Percentiles rank a stretch among this genome's conserved stretches.
Evolutionary conservation across 2,888 invertebrate genomes (phyloP).

Genomic region (Sarcophaga subvicina): DNA sequence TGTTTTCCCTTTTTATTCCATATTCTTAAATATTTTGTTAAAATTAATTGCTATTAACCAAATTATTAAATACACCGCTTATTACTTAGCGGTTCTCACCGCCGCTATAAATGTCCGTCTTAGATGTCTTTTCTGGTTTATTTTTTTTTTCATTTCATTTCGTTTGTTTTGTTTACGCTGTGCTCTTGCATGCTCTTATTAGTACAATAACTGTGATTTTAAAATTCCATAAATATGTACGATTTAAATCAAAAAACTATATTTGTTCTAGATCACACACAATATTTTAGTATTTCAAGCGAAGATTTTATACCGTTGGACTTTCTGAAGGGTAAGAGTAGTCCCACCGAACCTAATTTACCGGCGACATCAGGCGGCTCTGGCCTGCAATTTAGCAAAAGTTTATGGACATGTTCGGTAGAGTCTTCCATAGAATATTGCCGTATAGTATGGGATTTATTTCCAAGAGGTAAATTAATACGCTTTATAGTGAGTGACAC

Average conservation of each 20-base stretch:
- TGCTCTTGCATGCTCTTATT: not conserved
- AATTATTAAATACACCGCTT: no score
- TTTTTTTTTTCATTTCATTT: not conserved
- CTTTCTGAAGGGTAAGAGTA: conserved; percentile 82
- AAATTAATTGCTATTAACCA: no score
- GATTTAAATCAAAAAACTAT: conserved; percentile 95
- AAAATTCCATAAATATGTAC: conserved; percentile 73
- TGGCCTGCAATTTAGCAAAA: conserved; percentile 93
- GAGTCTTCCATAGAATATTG: conserved; percentile 98
- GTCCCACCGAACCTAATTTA: not conserved
- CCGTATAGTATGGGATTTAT: conserved; percentile 98
- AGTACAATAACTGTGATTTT: not conserved
- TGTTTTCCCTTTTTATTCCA: no score
- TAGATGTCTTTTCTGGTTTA: no score
- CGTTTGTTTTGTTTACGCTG: not conserved
- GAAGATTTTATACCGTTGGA: conserved; percentile 81
- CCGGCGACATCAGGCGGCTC: conserved; percentile 74
- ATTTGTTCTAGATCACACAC: conserved; percentile 96
- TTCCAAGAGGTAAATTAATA: conserved; percentile 93
- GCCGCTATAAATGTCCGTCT: no score
- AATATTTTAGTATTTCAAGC: conserved; percentile 90
- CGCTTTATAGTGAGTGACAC: conserved; percentile 94
- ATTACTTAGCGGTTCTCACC: no score
- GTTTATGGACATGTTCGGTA: conserved; percentile 97
- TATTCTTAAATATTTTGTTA: no score